Evolutionary conservation across 2,888 invertebrate genomes (phyloP).

Genomic region (Oscheius sp.): DNA sequence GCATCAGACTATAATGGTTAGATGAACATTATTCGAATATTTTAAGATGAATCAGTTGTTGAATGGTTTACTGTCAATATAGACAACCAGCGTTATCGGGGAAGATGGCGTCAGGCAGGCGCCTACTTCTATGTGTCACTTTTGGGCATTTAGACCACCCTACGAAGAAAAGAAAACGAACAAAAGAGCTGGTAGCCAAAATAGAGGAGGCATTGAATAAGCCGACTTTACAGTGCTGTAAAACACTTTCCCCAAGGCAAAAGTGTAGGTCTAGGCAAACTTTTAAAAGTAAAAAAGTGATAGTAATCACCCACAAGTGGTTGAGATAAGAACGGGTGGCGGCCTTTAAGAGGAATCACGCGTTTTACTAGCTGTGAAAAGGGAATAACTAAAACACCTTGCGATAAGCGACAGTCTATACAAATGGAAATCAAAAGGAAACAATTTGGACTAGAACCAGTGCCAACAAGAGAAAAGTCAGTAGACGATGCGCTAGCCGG

Average conservation of each 20-base stretch:
- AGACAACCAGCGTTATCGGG: conserved; percentile 9
- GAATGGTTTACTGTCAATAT: conserved; percentile 3
- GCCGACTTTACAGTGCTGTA: neutral
- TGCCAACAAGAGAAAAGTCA: too few relatives aligned
- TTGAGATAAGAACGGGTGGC: neutral
- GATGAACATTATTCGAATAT: neutral
- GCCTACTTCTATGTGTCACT: conserved; percentile 17
- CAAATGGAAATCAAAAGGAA: too few relatives aligned
- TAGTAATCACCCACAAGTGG: neutral
- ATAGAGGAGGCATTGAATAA: neutral
- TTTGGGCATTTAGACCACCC: conserved; percentile 18
- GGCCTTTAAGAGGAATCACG: conserved; percentile 3
- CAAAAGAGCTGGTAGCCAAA: neutral
- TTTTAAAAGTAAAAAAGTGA: neutral
- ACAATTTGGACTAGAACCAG: too few relatives aligned
- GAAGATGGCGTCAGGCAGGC: conserved; percentile 12
- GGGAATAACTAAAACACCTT: too few relatives aligned
- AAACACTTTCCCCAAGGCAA: too few relatives aligned
- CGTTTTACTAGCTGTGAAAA: conserved; percentile 6
- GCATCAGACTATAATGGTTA: too few relatives aligned
- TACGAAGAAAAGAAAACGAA: neutral
- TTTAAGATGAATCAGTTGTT: conserved; percentile 17
- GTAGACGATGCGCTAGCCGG: too few relatives aligned
- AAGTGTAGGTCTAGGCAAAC: neutral
- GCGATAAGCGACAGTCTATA: too few relatives aligned